phyloP scores from a whole-genome alignment of 64 coral and sea anemone genomes.

The Porites lutea region DNA sequence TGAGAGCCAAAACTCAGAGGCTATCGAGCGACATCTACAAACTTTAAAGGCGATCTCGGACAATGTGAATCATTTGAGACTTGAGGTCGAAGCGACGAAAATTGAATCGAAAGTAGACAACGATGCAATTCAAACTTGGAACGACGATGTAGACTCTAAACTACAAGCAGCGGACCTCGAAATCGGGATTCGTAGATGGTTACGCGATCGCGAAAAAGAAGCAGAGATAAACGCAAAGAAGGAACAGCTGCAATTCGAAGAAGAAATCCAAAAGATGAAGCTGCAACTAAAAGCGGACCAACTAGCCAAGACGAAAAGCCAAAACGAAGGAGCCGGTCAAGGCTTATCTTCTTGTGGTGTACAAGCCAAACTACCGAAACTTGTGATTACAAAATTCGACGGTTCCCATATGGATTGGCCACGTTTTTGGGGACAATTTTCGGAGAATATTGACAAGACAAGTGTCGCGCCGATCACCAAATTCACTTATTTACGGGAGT shows the following conservation, averaged over 20 bases:
- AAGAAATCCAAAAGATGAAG: not conserved
- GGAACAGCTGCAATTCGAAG: constrained; percentile 25
- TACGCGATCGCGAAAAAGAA: not conserved
- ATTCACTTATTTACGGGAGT: not conserved
- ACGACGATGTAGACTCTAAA: not conserved
- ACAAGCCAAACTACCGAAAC: not conserved
- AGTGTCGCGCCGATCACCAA: no score
- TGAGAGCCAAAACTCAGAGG: not conserved
- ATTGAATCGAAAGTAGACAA: not conserved
- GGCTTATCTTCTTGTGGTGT: not conserved
- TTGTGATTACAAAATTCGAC: no score
- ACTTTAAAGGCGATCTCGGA: not conserved
- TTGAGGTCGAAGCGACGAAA: not conserved
- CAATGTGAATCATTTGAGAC: not conserved
- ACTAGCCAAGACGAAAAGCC: not conserved
- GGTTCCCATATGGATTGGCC: no score
- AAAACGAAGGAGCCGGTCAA: not conserved
- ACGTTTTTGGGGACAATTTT: no score
- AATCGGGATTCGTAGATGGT: not conserved
- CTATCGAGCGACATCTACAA: not conserved
- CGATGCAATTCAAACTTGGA: constrained; percentile 4
- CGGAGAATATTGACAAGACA: no score
- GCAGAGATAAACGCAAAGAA: not conserved
- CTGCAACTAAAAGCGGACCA: constrained; percentile 13
- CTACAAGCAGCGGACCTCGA: not conserved